Evolutionary conservation across 2,113 vertebrate genomes (phyloP).

Genomic region (Pelecanoides urinatrix): DNA sequence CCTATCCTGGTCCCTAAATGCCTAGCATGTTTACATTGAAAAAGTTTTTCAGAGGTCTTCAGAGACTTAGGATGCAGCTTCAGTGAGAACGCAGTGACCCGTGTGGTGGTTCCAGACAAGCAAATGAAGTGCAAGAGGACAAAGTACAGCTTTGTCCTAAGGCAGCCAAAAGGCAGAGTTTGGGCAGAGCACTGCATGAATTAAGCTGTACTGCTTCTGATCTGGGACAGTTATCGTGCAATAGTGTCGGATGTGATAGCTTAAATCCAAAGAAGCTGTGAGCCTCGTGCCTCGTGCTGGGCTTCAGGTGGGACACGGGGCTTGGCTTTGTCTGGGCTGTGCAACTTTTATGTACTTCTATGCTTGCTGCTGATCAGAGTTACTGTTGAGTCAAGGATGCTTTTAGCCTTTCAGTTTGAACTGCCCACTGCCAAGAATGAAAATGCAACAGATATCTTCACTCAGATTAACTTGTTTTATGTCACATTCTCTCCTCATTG

Average conservation of each 20-base stretch:
- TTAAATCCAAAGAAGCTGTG: neutral
- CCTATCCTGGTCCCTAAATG: neutral
- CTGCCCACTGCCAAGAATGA: neutral
- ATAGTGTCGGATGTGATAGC: neutral
- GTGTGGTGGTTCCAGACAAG: neutral
- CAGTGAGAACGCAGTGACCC: neutral
- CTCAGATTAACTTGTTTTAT: neutral
- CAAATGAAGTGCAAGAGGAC: neutral
- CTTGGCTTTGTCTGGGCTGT: neutral
- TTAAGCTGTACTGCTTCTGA: neutral
- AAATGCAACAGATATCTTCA: neutral
- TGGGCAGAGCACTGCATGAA: neutral
- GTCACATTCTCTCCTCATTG: neutral
- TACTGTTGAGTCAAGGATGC: neutral
- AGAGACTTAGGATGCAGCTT: neutral
- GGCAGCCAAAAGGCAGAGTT: neutral
- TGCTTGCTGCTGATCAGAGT: neutral
- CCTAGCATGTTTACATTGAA: accelerated
- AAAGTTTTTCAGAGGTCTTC: neutral
- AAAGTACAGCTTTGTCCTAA: neutral
- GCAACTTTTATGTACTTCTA: neutral
- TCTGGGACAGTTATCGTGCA: neutral
- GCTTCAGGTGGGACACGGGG: accelerated
- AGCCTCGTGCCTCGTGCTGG: neutral
- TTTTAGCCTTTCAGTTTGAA: neutral